Conservation (phyloP, 2,113 vertebrate genomes). For the Phrynosoma platyrhinos region DNA sequence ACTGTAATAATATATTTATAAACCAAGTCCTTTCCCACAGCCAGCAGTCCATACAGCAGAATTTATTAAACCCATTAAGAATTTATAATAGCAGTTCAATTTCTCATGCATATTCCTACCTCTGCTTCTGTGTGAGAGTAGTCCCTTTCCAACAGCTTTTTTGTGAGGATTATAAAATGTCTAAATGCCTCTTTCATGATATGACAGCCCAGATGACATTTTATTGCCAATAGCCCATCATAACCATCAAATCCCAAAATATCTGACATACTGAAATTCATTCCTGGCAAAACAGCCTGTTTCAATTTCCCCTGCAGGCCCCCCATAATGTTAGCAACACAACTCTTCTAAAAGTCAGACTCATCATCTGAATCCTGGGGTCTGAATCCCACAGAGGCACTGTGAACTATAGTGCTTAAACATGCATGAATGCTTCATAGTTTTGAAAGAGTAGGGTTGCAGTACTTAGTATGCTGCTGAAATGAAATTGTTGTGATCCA, state of each 20-base stretch:
- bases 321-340: too few species aligned
- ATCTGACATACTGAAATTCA: background rate
- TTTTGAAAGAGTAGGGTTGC: background rate
- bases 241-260: background rate
- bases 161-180: background rate
- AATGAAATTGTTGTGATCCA: background rate
- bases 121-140: background rate
- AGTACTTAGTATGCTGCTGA: background rate
- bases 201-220: constrained; percentile 17
- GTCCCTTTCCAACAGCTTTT: background rate
- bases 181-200: constrained; percentile 6
- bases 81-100: background rate
- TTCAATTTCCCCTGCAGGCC: background rate
- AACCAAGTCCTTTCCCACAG: background rate
- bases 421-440: background rate
- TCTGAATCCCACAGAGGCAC: too few species aligned
- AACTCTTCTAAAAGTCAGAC: too few species aligned
- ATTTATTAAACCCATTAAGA: background rate
- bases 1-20: background rate
- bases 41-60: background rate
- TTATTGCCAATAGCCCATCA: background rate
- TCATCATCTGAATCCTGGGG: too few species aligned
- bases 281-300: background rate
- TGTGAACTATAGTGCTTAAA: background rate
- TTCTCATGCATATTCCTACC: background rate